A percentile compares a stretch with the other conserved stretches of the same genome.
These are phyloP conservation scores for Biston stratarius DNA, from an alignment of 2,888 invertebrate species.

Conservation along the genomic window DNA sequence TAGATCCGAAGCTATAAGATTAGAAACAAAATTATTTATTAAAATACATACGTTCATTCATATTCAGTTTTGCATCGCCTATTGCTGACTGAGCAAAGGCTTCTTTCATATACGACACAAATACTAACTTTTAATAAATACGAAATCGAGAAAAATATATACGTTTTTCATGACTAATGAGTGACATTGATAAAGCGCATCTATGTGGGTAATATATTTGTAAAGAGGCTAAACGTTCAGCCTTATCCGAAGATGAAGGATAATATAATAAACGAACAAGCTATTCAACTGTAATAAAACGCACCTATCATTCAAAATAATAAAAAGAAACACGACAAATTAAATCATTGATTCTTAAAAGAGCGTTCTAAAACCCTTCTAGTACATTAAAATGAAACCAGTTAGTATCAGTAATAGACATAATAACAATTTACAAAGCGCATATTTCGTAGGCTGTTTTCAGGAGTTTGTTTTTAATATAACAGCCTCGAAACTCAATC, in stretches of 20 bases:
- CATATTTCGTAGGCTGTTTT: slow-evolving; percentile 38
- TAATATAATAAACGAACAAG: slow-evolving; percentile 6
- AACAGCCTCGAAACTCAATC: slow-evolving; percentile 74
- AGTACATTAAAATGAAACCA: neutral
- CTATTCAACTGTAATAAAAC: neutral
- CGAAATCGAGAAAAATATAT: neutral
- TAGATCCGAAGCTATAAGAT: too few relatives aligned
- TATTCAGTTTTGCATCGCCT: too few relatives aligned
- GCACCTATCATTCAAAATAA: too few relatives aligned
- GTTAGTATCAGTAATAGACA: slow-evolving; percentile 7
- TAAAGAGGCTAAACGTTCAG: slow-evolving; percentile 30
- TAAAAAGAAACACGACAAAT: too few relatives aligned
- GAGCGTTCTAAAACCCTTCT: neutral
- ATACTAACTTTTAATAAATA: neutral
- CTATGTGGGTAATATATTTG: slow-evolving; percentile 36
- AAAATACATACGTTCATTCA: too few relatives aligned
- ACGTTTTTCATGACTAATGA: slow-evolving; percentile 11
- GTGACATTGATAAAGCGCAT: slow-evolving; percentile 8
- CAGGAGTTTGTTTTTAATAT: slow-evolving; percentile 64
- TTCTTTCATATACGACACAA: too few relatives aligned
- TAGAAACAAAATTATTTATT: too few relatives aligned
- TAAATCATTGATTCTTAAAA: neutral
- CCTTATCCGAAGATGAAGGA: slow-evolving; percentile 27
- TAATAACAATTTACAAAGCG: slow-evolving; percentile 2
- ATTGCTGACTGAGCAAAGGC: too few relatives aligned